Evolutionary conservation across 2,113 vertebrate genomes (phyloP).

Genomic region (Stegastes partitus): DNA sequence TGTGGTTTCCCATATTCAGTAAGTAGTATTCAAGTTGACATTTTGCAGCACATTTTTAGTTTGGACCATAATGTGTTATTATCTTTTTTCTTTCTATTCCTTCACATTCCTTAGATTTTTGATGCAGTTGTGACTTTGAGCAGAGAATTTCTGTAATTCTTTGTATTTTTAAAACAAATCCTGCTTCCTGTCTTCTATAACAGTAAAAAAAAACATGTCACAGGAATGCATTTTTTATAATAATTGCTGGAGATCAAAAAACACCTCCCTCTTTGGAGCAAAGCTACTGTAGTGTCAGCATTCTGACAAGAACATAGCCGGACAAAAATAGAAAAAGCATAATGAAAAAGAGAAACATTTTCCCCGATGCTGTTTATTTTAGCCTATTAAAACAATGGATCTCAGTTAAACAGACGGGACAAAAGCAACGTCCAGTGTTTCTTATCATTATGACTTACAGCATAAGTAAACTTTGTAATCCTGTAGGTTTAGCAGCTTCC

Average conservation of each 20-base stretch:
- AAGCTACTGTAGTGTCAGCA: slow-evolving; percentile 19
- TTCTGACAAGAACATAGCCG: slow-evolving; percentile 21
- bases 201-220: slow-evolving; percentile 28
- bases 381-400: not conserved
- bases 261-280: slow-evolving; percentile 22
- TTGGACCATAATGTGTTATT: slow-evolving; percentile 24
- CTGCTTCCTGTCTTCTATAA: slow-evolving; percentile 14
- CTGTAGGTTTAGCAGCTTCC: slow-evolving; percentile 53
- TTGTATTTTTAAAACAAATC: slow-evolving; percentile 40
- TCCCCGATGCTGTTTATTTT: slow-evolving; percentile 12
- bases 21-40: slow-evolving; percentile 56
- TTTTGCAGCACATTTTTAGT: slow-evolving; percentile 58
- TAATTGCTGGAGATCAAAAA: slow-evolving; percentile 37
- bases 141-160: slow-evolving; percentile 7
- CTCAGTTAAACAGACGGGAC: not conserved
- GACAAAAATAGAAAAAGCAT: slow-evolving; percentile 38
- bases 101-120: slow-evolving; percentile 51
- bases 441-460: slow-evolving; percentile 34
- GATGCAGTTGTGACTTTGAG: slow-evolving; percentile 34
- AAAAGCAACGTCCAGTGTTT: slow-evolving; percentile 13
- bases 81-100: slow-evolving; percentile 28
- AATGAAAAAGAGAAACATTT: not conserved
- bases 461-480: slow-evolving; percentile 69
- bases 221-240: slow-evolving; percentile 24
- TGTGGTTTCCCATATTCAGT: slow-evolving; percentile 49